phyloP scores from a whole-genome alignment of 2,888 invertebrate genomes.

The Cephus runcator region DNA sequence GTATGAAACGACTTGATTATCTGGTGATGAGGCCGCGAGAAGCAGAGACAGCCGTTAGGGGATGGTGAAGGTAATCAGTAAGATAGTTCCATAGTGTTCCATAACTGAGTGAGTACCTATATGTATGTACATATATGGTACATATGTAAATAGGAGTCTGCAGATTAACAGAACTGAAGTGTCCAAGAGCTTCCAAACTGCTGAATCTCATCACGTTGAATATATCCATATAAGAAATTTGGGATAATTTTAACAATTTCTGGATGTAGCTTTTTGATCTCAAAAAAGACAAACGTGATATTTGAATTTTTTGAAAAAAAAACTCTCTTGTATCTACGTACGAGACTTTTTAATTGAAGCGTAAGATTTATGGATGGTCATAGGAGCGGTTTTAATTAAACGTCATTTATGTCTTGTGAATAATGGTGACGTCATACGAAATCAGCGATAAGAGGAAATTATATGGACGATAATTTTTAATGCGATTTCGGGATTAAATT shows the following conservation, averaged over 20 bases:
- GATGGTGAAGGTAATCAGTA: background rate
- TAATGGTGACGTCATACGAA: background rate
- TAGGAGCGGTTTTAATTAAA: background rate
- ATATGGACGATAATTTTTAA: background rate
- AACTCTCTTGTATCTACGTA: background rate
- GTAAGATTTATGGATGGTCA: background rate
- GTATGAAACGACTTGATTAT: constrained; percentile 27
- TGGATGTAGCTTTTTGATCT: background rate
- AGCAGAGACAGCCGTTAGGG: background rate
- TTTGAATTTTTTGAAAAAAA: background rate
- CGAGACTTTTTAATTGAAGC: background rate
- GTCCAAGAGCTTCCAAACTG: background rate
- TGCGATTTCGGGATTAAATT: background rate
- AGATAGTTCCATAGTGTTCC: constrained; percentile 12
- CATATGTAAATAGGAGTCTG: background rate
- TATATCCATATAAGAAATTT: background rate
- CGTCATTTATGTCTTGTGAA: background rate
- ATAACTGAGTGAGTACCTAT: constrained; percentile 8
- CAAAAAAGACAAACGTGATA: background rate
- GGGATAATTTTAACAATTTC: background rate
- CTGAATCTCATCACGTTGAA: background rate
- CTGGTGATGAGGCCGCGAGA: constrained; percentile 28
- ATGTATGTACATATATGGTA: background rate
- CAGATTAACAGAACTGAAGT: background rate
- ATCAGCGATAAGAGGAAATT: background rate